Evolutionary conservation across 2,113 vertebrate species (phyloP).

Genomic region (Sclerurus mexicanus): DNA sequence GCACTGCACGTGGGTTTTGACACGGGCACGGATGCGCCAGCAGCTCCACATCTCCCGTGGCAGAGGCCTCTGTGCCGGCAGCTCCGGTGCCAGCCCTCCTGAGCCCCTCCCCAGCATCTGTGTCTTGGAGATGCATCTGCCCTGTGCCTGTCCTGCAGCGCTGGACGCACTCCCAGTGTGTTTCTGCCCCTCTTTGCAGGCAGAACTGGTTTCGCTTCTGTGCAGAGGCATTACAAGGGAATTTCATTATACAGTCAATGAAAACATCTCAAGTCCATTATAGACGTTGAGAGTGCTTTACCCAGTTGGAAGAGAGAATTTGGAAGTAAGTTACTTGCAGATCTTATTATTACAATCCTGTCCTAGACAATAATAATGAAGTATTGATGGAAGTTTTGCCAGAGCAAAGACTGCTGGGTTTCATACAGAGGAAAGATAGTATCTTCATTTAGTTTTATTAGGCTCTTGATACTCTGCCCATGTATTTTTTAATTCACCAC

Average conservation of each 20-base stretch:
- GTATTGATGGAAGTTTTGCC: constrained; percentile 45
- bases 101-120: neutral
- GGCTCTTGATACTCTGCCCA: constrained; percentile 53
- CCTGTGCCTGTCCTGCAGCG: neutral
- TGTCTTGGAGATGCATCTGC: neutral
- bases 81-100: neutral
- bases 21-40: neutral
- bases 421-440: constrained; percentile 29
- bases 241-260: neutral
- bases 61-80: neutral
- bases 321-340: constrained; percentile 32
- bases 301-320: constrained; percentile 11
- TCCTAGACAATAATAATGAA: constrained; percentile 53
- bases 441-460: constrained; percentile 67
- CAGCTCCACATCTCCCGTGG: neutral
- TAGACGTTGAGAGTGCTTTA: neutral
- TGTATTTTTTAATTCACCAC: constrained; percentile 66
- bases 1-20: neutral
- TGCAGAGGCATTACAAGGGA: neutral
- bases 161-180: neutral
- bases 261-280: neutral
- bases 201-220: neutral
- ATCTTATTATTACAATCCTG: constrained; percentile 23
- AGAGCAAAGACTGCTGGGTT: constrained; percentile 52
- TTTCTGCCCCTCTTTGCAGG: neutral